Percentiles rank a stretch among this genome's conserved stretches.
These are phyloP conservation scores for Pao palembangensis DNA, from an alignment of 2,113 vertebrate species.

Conservation along the genomic window DNA sequence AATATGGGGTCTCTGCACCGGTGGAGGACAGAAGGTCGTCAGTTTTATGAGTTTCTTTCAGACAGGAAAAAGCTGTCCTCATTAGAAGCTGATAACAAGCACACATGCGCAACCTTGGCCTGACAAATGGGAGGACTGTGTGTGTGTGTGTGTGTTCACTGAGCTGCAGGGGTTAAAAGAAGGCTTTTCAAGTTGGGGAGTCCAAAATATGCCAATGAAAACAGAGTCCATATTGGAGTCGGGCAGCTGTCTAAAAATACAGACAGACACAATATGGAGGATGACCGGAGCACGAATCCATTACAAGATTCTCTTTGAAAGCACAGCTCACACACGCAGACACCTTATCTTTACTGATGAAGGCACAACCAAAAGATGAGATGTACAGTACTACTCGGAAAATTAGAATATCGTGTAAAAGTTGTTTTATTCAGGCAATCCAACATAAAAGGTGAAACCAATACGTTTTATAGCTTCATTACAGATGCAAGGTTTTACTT, in stretches of 20 bases:
- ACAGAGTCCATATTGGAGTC: slow-evolving; percentile 66
- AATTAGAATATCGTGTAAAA: too few species aligned
- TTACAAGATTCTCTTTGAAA: slow-evolving; percentile 19
- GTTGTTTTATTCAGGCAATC: too few species aligned
- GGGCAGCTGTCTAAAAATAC: slow-evolving; percentile 72
- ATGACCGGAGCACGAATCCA: slow-evolving; percentile 55
- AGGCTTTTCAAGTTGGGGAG: slow-evolving; percentile 69
- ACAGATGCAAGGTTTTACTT: too few species aligned
- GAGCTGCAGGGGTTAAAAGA: slow-evolving; percentile 62
- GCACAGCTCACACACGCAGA: neutral
- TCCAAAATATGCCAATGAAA: slow-evolving; percentile 73
- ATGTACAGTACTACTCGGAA: too few species aligned
- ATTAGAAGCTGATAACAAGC: slow-evolving; percentile 68
- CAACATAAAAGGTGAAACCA: too few species aligned
- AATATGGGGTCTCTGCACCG: slow-evolving; percentile 18
- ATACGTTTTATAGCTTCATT: too few species aligned
- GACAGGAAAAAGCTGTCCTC: slow-evolving; percentile 74
- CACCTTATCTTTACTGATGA: neutral
- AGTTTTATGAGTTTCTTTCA: slow-evolving; percentile 66
- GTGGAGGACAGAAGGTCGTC: slow-evolving; percentile 45
- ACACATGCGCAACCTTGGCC: slow-evolving; percentile 55
- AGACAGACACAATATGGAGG: slow-evolving; percentile 70
- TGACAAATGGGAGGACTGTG: slow-evolving; percentile 59
- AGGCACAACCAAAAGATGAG: neutral
- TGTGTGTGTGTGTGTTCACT: slow-evolving; percentile 26